Evolutionary conservation across 64 coral and sea anemone genomes (phyloP), one percentile per base, ranked within the genome.

Genomic region (Stylophora pistillata): DNA sequence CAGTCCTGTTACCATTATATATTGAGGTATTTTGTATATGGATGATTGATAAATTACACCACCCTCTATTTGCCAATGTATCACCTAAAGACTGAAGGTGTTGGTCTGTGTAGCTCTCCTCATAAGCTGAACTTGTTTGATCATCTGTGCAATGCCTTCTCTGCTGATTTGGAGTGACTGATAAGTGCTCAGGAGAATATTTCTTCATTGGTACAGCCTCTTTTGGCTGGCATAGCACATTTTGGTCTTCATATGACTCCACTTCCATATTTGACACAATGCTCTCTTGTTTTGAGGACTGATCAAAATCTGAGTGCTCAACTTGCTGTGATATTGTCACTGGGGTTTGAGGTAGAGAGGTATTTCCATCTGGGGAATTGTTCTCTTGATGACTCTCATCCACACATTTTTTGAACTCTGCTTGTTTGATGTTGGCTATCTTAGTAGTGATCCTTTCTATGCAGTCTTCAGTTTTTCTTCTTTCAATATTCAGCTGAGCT

Each of bases 401-500:
- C 15, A 10, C 11, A 65, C 60, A 68, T 13, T 34, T 69, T 14
- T 23, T 84, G 33, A 34, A 21, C 16, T 53, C 33, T n/a, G 66
- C 80, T 10, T 84, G 17, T 54, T 15, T 33, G 41, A 61, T 52
- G 62, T 34, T 21, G 3, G 52, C 26, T 65, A 53, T 31, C 26
- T 84, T 84, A 32, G 32, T 52, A 17, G 20, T 69, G 11, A 84
- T 34, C n/a, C 69, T 33, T 21, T 84, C 20, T 17, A 84, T 9
- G 17, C 33, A 69, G 61, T 37, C 80, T 53, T 37, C 62, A 70
- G 80, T 84, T 25, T 20, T 84, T 84, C 58, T 84, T 84, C 60
- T 84, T 53, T 84, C 61, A 69, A 84, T 32, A 53, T 84, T 65
- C 69, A 84, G 62, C 21, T 84, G 61, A 15, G 80, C 80, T n/a